These are phyloP conservation scores for Oligia fasciuncula DNA, from an alignment of 2,888 invertebrate species.

Conservation along the genomic window DNA sequence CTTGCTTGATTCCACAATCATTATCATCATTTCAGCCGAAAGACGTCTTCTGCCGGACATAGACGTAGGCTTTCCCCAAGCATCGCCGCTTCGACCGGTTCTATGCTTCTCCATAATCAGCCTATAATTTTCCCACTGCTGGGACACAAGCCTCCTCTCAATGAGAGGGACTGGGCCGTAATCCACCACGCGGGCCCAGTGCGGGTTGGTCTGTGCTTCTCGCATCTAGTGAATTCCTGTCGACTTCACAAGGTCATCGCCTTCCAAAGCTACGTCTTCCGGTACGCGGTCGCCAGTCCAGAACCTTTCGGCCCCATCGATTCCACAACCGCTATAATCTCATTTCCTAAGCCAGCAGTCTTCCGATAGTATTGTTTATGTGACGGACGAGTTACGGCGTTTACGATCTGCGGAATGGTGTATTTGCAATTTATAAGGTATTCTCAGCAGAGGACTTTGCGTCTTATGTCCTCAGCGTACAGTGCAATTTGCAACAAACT, in stretches of 20 bases:
- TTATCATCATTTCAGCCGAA: neutral
- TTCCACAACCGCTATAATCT: conserved; percentile 20
- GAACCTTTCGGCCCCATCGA: neutral
- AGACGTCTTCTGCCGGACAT: neutral
- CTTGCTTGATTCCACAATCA: neutral
- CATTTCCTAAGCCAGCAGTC: conserved; percentile 55
- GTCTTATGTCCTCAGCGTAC: conserved; percentile 54
- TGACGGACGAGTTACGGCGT: conserved; percentile 78
- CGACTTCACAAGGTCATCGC: neutral
- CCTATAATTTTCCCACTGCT: no score
- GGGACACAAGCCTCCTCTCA: no score
- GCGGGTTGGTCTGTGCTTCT: neutral
- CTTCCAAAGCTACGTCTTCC: neutral
- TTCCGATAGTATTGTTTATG: conserved; percentile 77
- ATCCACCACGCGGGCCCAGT: no score
- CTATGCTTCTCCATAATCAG: neutral
- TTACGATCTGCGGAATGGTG: conserved; percentile 75
- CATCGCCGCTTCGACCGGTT: neutral
- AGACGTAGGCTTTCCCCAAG: neutral
- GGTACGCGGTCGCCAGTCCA: neutral
- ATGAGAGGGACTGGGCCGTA: no score
- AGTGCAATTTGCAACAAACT: conserved; percentile 40
- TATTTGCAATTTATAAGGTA: conserved; percentile 76
- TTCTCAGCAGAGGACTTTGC: conserved; percentile 61
- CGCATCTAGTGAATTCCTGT: neutral